Evolutionary conservation across 1,140 invertebrate genomes (phyloP), one percentile per base, ranked within the genome.

Genomic region (Spodoptera litura): DNA sequence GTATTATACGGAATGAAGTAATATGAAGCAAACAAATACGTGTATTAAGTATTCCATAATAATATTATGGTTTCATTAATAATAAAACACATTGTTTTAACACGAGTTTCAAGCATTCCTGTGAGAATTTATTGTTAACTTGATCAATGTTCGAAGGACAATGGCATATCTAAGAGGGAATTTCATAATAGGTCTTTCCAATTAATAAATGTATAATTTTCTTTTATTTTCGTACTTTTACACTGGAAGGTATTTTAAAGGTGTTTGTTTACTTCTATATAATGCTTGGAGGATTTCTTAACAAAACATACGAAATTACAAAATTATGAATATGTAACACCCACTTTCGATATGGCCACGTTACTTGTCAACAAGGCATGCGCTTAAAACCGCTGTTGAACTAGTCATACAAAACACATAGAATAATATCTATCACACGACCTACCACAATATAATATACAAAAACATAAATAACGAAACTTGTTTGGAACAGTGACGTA

Each of bases 121-220:
- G 20, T 66, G 62, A 25, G 62, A 66, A 66, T 55, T 55, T 5
- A 55, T 49, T 66, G 44, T 49, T 9, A 66, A 20, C 5, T 15
- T 4, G 38, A 44, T 44, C 38, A 51, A 15, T 49, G 31, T 52
- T n/a, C 5, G 20, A 25, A 13, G 44, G 64, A 66, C 64, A 66
- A 66, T 66, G 64, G 64, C 20, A 66, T 66, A 51, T 27, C 49
- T 4, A 2, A 68, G 49, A 51, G 9, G 27, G 12, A 6, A 51
- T 68, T 68, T 52, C 49, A 68, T 68, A 68, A 68, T 52, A 27
- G 12, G 15, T n/a, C 6, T 52, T 44, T 64, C n/a, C 61, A 15
- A 20, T 20, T 20, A 20, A 44, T 64, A 13, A 51, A 20, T 20
- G 64, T 68, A 44, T 51, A 27, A 9, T 6, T 64, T 12, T 20